Evolutionary conservation across 30 jellyfish, hydroid and myxozoan species (phyloP), one percentile per base, ranked within the genome.

Genomic region (Aurelia sp.): DNA sequence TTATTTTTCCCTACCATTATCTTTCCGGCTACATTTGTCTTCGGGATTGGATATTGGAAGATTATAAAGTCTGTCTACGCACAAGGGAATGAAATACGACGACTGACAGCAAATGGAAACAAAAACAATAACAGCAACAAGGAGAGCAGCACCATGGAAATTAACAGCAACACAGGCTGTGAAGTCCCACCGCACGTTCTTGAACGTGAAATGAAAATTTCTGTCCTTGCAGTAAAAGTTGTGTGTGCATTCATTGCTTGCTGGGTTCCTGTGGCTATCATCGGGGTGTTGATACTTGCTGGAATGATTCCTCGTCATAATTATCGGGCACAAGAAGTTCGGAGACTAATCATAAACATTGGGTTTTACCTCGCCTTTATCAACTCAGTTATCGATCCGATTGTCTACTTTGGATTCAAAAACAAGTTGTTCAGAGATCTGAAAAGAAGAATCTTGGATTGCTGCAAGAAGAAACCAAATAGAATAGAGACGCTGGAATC

Each of bases 211-310:
- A 17, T 51, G 21, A 72, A 85, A 85, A 50, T 85, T 9, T 48
- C 96, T 13, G 68, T 53, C n/a, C 47, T 88, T 12, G 84, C 91
- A n/a, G 67, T 71, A 4, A 67, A 64, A 44, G 82, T 88, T 64
- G 85, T 70, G 13, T 60, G 80, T 16, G 83, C 51, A 11, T 88
- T 88, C 51, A 74, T 79, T 33, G 63, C 79, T 0, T 88, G 96
- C 74, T 88, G 96, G 96, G n/a, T 72, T 17, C 96, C 96, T 8
- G 50, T 88, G 27, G 85, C 88, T n/a, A 48, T 88, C 6, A 81
- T 22, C 2, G 74, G 78, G 8, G 33, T 27, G 2, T 27, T 27
- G 33, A 27, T 27, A 0, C 33, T 27, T 27, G 33, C 33, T 27
- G 33, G 33, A 27, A 27, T 27, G 33, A 27, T 27, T 27, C 33